Base-by-base conservation (phyloP, 1,140 invertebrate genomes). In the Thalassaphorura encarpata region DNA sequence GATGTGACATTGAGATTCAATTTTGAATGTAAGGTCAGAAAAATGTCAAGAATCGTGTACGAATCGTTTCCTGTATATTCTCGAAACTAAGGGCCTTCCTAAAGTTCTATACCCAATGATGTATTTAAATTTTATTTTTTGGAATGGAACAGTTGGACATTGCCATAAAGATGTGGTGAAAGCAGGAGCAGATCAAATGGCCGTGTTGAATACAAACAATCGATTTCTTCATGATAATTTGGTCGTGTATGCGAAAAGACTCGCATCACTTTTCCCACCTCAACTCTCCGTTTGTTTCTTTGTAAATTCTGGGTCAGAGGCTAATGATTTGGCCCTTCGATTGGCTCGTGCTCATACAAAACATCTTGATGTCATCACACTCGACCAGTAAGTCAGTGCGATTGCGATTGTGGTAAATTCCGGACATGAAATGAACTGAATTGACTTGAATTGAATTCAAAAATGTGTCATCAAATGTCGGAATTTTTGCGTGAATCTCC, bases 251-350 rank as follows among this genome's bases (percentile, higher is more conserved):
- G 93, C 95, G 0, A 76, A 91, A 67, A 82, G 83, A 63, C 73
- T 98, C 54, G 81, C 86, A 3, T 79, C 78, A 43, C 84, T 90
- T 19, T 78, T 98, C 68, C 87, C 87, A 2, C 78, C 83, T 49
- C 76, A 79, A 33, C 71, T 90, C n/a, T 89, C 85, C 16, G 90
- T 97, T 6, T 95, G 93, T 68, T 97, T 89, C 74, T 89, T 98
- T 65, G 92, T 97, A 18, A 99, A 99, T 73, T 99, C 96, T 2
- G 96, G 94, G n/a, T 97, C 93, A 27, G 95, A 99, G 76, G 94
- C 96, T 2, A 99, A 99, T 75, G 96, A 99, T 74, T 75, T 99
- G 60, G 96, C 96, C 0, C 70, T 99, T 5, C 79, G 94, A 43
- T 74, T 99, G 41, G 90, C 94, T 1, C 77, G 85, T 54, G 81